Evolutionary conservation across 2,888 invertebrate genomes (phyloP), one percentile per base, ranked within the genome.

Genomic region (Andrena bucephala): DNA sequence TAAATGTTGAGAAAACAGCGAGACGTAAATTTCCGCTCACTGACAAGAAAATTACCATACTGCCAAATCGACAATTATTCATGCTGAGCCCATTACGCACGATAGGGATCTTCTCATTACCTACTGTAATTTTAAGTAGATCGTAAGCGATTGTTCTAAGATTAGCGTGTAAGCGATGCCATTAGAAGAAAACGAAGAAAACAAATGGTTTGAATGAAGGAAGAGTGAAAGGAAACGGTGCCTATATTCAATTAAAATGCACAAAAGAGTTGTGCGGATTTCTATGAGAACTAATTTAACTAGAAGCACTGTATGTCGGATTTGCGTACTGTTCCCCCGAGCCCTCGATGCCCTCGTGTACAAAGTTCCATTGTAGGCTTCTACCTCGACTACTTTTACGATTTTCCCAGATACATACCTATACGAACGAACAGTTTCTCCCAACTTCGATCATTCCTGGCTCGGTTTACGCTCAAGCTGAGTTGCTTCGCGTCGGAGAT

Each of bases 1-100:
- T 13, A 20, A 52, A 54, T 24, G 69, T 65, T 20, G 65, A 76
- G 60, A 29, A 36, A 60, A 70, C 65, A 87, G 83, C 86, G 83
- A 87, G 87, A 88, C 88, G 89, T 89, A 85, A 90, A 90, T 90
- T 91, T 91, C 87, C 91, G 90, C 91, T 92, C 89, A 90, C 90
- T 87, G 86, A 91, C 86, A 90, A 88, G 85, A 89, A 91, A 92
- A 92, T 92, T 92, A 91, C 92, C 92, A 92, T 93, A 94, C 94
- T 94, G 94, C 94, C 94, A 94, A 94, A 94, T 91, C 90, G 93
- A 94, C 92, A 93, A 93, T 92, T 93, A 92, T 88, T 89, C 91
- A 89, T 87, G 90, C 91, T 92, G 89, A 92, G 91, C 86, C 91
- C 91, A 91, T 91, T 91, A 90, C 90, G 91, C 92, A 93, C 90